Base-by-base conservation (phyloP, 2,797 vertebrate genomes). In the Spinus olivaceus region DNA sequence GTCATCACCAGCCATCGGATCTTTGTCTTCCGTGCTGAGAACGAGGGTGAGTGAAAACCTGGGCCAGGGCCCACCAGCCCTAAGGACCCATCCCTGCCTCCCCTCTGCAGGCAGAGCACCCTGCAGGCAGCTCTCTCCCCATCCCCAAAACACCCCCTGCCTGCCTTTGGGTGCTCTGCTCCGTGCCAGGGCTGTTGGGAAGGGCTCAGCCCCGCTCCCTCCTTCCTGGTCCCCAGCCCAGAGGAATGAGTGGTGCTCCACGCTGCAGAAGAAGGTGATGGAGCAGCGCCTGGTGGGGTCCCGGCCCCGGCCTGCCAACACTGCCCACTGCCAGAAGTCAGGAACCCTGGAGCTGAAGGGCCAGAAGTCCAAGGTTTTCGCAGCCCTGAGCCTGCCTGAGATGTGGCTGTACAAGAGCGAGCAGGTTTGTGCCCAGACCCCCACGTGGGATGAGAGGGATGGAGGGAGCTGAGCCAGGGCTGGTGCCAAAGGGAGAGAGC, bases 341-440 rank as follows among this genome's bases (percentile, higher is more conserved):
- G 99, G 99, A 27, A 95, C 59, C 71, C 97, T 99, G 60, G 99
- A 99, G 92, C 97, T 99, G 47, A 99, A 99, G 64, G 99, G 99
- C 54, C 98, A 98, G 90, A 99, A 99, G 86, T 98, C 99, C 95
- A 99, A 98, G 96, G 98, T 99, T 33, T 99, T 99, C 5, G 97
- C 98, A 14, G 98, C 98, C 87, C 98, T 99, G 96, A 98, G 96
- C 94, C 98, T 98, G 1, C 98, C 99, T 6, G 98, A 99, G 97
- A 98, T 99, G 97, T 99, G 99, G 97, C 95, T 99, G 30, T 98
- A 99, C 98, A 99, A 99, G 98, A 99, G 97, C 2, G 98, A 99
- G 60, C 99, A 99, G 99, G 99, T 99, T 96, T 15, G 96, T 81
- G 47, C 28, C 47, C 13, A 5, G 37, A 30, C 25, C 51, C 25